Base-by-base conservation (phyloP, 2,113 vertebrate species). In the Channa argus region DNA sequence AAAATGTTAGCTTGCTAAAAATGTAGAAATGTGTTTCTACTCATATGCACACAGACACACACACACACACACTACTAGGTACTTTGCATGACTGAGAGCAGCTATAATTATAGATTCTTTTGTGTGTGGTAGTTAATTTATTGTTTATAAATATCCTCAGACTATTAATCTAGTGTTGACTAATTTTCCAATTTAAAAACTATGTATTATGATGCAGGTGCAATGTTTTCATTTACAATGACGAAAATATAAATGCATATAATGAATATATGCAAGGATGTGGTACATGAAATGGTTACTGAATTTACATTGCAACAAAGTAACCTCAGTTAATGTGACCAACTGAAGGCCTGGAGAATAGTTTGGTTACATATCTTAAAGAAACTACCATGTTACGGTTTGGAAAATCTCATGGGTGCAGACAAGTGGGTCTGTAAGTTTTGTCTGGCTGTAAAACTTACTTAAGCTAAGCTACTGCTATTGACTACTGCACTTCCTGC, bases 311-410 rank as follows among this genome's bases (percentile, higher is more conserved):
- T 24, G 24, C 24, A 24, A 24, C 24, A 24, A 24, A 24, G 24
- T 24, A 41, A 41, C 39, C 6, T 41, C 39, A 41, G 62, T 34
- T 54, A 44, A 37, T 7, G 6, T 41, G 33, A 60, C 12, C 9
- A 38, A 0, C 36, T 15, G 7, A 38, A 13, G 45, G 43, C 38
- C 33, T 37, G 63, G 24, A 54, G 52, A 33, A 34, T 53, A 51
- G 37, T 24, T 3, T 61, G 49, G 34, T 66, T 50, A 37, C 3
- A 58, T 15, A 41, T 59, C 53, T 47, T 43, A 1, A n/a, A 46
- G 33, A 66, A 71, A 82, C 33, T 72, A 62, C 62, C 67, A 45
- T 63, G 44, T 82, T 0, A 38, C 44, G 51, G n/a, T 53, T 70
- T 54, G 41, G 13, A 5, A 39, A 50, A 14, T 4, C 46, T 79